phyloP scores from a whole-genome alignment of 2,113 vertebrate species.

The Dissostichus mawsoni region DNA sequence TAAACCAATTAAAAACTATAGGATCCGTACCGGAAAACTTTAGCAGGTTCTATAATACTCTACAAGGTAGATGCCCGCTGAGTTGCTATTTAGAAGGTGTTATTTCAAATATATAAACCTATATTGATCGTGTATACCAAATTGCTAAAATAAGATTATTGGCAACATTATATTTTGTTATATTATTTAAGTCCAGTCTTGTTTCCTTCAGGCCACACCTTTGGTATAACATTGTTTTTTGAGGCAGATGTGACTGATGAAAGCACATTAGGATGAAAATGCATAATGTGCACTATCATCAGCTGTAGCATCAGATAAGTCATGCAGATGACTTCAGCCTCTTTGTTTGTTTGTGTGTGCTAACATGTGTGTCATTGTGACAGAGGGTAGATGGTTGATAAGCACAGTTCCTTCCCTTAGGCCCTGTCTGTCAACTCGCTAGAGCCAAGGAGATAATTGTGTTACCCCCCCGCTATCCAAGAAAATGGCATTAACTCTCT shows the following conservation, averaged over 20 bases:
- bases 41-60: not conserved
- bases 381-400: constrained; percentile 62
- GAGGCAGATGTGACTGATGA: not conserved
- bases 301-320: constrained; percentile 16
- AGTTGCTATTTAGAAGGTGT: not conserved
- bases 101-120: not conserved
- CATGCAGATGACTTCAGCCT: constrained; percentile 14
- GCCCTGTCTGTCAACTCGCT: constrained; percentile 61
- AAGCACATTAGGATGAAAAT: not conserved
- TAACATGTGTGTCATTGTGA: constrained; percentile 49
- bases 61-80: not conserved
- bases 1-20: constrained; percentile 28
- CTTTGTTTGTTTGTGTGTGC: constrained; percentile 31
- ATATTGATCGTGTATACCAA: too few relatives aligned
- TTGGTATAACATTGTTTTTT: not conserved
- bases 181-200: not conserved
- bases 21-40: not conserved
- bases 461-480: constrained; percentile 62
- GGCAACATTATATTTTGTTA: not conserved
- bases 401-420: constrained; percentile 48
- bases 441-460: constrained; percentile 69
- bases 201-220: not conserved
- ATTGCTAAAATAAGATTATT: not conserved
- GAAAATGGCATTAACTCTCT: constrained; percentile 56
- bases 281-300: constrained; percentile 19